Percentiles rank a stretch among this genome's conserved stretches.
Conservation (phyloP, 2,113 vertebrate genomes). For the Phaethornis superciliosus region DNA sequence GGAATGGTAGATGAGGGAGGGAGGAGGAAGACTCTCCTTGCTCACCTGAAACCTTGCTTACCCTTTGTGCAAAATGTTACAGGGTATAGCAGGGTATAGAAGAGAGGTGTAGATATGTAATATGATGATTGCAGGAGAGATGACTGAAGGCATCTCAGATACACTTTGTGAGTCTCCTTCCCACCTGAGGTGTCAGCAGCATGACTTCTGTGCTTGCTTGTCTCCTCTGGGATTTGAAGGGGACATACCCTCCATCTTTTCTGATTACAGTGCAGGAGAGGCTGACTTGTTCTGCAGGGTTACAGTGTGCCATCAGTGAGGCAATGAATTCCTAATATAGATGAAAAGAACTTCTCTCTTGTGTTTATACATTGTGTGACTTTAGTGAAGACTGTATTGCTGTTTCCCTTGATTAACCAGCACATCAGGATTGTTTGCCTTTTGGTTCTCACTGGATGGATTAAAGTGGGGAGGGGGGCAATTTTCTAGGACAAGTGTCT, state of each 20-base stretch:
- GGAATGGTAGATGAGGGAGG: neutral
- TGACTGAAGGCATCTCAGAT: neutral
- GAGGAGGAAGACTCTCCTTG: neutral
- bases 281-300: neutral
- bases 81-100: too few relatives aligned
- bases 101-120: neutral
- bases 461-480: neutral
- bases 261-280: neutral
- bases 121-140: neutral
- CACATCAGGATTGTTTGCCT: neutral
- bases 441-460: neutral
- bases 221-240: neutral
- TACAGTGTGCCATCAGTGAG: neutral
- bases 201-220: neutral
- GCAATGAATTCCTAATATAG: conserved; percentile 24
- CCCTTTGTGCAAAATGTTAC: neutral
- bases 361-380: neutral
- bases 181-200: fast-evolving
- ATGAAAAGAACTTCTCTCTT: neutral
- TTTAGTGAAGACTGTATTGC: neutral
- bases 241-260: neutral
- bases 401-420: neutral
- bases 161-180: neutral
- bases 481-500: conserved; percentile 11
- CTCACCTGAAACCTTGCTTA: neutral